These are phyloP conservation scores for Pristionchus mayeri DNA, from an alignment of 2,888 invertebrate species.

Conservation along the genomic window DNA sequence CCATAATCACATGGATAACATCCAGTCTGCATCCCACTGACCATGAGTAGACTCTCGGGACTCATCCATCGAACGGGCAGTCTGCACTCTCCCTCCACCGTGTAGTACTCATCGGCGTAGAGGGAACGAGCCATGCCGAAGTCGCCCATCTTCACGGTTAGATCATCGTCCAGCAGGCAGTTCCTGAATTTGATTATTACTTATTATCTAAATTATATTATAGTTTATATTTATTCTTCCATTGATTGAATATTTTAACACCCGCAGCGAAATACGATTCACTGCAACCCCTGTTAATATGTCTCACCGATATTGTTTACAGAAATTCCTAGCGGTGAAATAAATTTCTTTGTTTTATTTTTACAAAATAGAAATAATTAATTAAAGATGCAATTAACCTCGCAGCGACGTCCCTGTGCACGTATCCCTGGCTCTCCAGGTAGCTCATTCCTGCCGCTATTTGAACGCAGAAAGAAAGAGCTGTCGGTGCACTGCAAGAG, in stretches of 20 bases:
- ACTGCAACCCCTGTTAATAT: no score
- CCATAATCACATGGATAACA: no score
- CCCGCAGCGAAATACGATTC: no score
- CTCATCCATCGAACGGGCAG: conserved; percentile 84
- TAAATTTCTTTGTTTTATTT: background rate
- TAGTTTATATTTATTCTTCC: no score
- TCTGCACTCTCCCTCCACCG: conserved; percentile 26
- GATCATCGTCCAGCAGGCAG: conserved; percentile 49
- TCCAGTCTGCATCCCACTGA: conserved; percentile 4
- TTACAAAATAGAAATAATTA: no score
- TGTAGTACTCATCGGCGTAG: conserved; percentile 87
- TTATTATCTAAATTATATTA: no score
- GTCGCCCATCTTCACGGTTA: conserved; percentile 81
- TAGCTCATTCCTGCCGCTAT: conserved; percentile 92
- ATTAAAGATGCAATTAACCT: conserved; percentile 25
- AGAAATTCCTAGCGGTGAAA: background rate
- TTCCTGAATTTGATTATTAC: no score
- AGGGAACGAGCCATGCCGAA: conserved; percentile 89
- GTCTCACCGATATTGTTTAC: no score
- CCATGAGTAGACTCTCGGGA: conserved; percentile 67
- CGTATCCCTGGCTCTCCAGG: conserved; percentile 89
- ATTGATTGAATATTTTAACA: no score
- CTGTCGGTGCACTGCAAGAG: conserved; percentile 51
- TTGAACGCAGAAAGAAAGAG: conserved; percentile 77
- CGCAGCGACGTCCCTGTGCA: conserved; percentile 85